Evolutionary conservation across 1,140 invertebrate species (phyloP), one percentile per base, ranked within the genome.

Genomic region (Hycleus cichorii): DNA sequence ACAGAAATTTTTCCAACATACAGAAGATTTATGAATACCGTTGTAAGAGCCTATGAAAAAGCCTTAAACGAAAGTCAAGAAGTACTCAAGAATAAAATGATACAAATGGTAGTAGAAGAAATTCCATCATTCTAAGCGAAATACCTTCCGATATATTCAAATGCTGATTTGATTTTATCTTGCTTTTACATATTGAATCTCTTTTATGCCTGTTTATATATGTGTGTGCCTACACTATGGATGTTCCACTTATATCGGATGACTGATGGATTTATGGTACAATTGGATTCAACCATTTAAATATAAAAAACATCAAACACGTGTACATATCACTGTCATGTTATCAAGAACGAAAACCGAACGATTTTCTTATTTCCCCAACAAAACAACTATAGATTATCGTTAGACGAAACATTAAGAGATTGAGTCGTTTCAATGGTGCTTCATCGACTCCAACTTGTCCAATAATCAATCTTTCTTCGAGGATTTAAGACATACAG

Each of bases 81-180:
- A 55, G 52, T 55, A 55, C 52, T 55, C 44, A 12, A 18, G 45
- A 47, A 55, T 55, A 55, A 47, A 55, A 55, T 39, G 52, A 55
- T 55, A 55, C 52, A 55, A 55, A 55, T 55, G 52, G 52, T 47
- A 47, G 44, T 46, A 55, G 27, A 39, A 55, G 52, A 40, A 46
- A 26, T 55, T 55, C 44, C 11, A 42, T 8, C 11, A 42, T 42
- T 4, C 10, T 47, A 55, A 39, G 39, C 44, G 52, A 55, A 55
- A 55, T 55, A 55, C 52, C 52, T 47, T 39, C 45, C 52, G 52
- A 55, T 55, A 55, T 55, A 26, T 11, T n/a, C 52, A 45, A 53
- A 53, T 45, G 39, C 52, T 55, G 52, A 55, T 55, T 55, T 55
- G 52, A 55, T 55, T 55, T 55, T 55, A 55, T 55, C 52, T 55